Evolutionary conservation across 92 coral and sea anemone species (phyloP).

Genomic region (Scolanthus callimorphus): DNA sequence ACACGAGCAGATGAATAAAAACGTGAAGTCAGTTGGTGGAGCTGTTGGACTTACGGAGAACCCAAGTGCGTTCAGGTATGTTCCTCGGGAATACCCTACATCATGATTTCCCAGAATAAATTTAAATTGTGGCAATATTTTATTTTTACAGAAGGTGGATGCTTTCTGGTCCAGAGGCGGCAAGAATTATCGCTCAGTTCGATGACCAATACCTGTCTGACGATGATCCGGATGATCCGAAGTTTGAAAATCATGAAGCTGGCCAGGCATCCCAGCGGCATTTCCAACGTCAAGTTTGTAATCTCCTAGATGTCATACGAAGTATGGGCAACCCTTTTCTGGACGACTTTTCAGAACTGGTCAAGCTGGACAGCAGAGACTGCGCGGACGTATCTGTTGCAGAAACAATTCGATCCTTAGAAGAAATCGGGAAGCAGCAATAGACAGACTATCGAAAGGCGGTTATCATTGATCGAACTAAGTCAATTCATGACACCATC

Average conservation of each 20-base stretch:
- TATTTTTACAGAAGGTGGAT: slow-evolving; percentile 47
- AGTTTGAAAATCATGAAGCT: slow-evolving; percentile 32
- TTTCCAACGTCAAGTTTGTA: slow-evolving; percentile 38
- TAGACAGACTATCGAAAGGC: no score
- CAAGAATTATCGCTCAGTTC: slow-evolving; percentile 37
- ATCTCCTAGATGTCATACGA: not conserved
- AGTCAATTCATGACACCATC: no score
- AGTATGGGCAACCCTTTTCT: no score
- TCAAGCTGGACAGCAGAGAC: no score
- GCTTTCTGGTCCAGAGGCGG: slow-evolving; percentile 59
- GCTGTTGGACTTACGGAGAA: slow-evolving; percentile 56
- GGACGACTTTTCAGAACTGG: no score
- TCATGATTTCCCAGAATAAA: no score
- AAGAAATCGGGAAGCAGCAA: no score
- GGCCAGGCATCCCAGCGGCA: slow-evolving; percentile 46
- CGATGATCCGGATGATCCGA: slow-evolving; percentile 13
- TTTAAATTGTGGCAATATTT: no score
- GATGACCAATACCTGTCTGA: slow-evolving; percentile 23
- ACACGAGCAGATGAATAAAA: slow-evolving; percentile 53
- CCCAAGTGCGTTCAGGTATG: slow-evolving; percentile 25
- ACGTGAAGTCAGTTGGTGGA: slow-evolving; percentile 44
- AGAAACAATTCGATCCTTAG: no score
- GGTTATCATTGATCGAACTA: no score
- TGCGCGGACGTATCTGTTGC: no score
- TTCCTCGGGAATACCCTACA: not conserved